These are phyloP conservation scores for Agonopterix subpropinquella DNA, from an alignment of 2,888 invertebrate genomes.

Conservation along the genomic window DNA sequence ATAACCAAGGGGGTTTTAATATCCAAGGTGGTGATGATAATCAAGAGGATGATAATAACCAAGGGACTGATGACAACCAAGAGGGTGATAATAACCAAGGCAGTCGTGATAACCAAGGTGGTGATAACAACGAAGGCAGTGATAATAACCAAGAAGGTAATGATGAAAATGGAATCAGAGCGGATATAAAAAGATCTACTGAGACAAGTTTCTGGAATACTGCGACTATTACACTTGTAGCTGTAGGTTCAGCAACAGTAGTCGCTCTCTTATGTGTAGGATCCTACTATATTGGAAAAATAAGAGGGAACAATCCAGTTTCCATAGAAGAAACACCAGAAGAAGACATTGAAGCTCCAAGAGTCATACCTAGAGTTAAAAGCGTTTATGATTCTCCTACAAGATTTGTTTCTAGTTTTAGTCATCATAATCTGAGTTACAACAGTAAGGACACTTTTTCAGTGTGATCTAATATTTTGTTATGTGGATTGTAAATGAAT, in stretches of 20 bases:
- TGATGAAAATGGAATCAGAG: not conserved
- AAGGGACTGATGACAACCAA: not conserved
- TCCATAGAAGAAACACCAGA: slow-evolving; percentile 1
- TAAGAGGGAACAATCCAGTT: slow-evolving; percentile 6
- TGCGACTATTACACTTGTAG: slow-evolving; percentile 24
- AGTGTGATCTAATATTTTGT: too few species aligned
- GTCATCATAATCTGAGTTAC: not conserved
- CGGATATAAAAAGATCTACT: not conserved
- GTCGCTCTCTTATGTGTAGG: slow-evolving; percentile 17
- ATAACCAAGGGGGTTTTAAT: not conserved
- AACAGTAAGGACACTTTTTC: not conserved
- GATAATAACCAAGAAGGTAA: not conserved
- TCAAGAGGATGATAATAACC: not conserved
- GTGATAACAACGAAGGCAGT: not conserved
- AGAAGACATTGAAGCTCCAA: slow-evolving; percentile 18
- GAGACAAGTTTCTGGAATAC: slow-evolving; percentile 20
- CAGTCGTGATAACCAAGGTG: not conserved
- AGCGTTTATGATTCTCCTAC: slow-evolving; percentile 7
- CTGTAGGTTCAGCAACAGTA: slow-evolving; percentile 15
- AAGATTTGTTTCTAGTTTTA: not conserved
- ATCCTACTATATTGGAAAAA: slow-evolving; percentile 27
- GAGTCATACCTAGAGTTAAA: slow-evolving; percentile 6
- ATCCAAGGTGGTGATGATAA: not conserved
- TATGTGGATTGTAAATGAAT: too few species aligned
- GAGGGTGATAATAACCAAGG: not conserved